Conservation (phyloP, 2,888 invertebrate species). For the Hemicrepidius hirtus region DNA sequence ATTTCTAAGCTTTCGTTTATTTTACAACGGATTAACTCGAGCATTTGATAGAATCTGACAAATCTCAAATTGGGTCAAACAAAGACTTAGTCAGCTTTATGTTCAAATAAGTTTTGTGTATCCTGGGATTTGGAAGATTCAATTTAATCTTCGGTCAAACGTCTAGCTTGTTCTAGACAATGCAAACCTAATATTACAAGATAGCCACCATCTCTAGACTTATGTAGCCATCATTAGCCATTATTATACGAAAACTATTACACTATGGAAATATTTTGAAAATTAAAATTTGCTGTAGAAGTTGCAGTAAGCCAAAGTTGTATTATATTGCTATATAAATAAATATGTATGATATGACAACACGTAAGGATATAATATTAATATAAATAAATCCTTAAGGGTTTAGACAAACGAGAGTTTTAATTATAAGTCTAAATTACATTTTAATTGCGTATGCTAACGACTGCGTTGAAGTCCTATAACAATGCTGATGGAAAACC, state of each 20-base stretch:
- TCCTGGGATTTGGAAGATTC: not conserved
- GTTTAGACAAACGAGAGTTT: not conserved
- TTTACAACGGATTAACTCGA: no score
- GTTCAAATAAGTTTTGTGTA: slow-evolving; percentile 1
- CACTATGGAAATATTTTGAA: no score
- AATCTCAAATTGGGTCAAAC: not conserved
- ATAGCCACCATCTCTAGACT: no score
- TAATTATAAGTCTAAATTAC: slow-evolving; percentile 29
- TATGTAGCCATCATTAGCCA: no score
- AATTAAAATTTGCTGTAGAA: no score
- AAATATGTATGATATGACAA: not conserved
- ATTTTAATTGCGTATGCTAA: slow-evolving; percentile 23
- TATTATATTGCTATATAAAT: not conserved
- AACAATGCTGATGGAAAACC: slow-evolving; percentile 21
- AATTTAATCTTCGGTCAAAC: slow-evolving; percentile 2
- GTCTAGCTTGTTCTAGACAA: not conserved
- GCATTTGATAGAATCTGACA: no score
- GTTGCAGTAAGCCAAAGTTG: no score
- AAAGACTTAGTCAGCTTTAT: not conserved
- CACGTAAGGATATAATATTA: not conserved
- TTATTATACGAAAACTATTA: no score
- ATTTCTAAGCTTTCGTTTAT: no score
- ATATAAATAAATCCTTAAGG: not conserved
- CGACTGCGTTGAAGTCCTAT: not conserved
- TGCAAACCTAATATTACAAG: no score